Base-by-base conservation (phyloP, 2,113 vertebrate species). In the Nesogale talazaci region DNA sequence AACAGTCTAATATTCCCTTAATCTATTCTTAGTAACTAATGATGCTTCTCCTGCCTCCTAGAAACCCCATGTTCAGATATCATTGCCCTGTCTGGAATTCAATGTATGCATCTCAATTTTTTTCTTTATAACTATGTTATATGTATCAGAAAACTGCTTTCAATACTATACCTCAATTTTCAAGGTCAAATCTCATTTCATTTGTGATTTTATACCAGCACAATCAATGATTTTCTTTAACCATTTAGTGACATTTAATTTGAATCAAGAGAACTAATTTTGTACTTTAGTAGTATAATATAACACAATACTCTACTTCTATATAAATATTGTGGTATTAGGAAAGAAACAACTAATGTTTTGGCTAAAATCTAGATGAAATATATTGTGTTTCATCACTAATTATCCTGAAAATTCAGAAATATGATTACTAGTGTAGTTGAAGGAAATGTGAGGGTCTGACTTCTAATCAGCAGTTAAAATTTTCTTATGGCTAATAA, bases 321-420 rank as follows among this genome's bases (percentile, higher is more conserved):
- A 22, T 36, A 36, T 36, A 72, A 36, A 36, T 72, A 72, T 84
- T 94, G 77, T 75, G 82, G 94, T 95, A 88, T 34, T 86, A 90
- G 75, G 63, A 89, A 42, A 90, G 34, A 95, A 86, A 29, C 67
- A 80, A 25, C 29, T 91, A 74, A 86, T 88, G 85, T 59, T 91
- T 89, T 79, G 42, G 57, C 83, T 46, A 70, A 96, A 94, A 90
- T 16, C 0, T 79, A 70, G 40, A 86, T 93, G 79, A 91, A 95
- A 83, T 22, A 89, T 94, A 95, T 95, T 95, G 31, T 29, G 88
- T 92, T 93, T 93, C 57, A 94, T 94, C 75, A 86, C 74, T 95
- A 89, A 92, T 96, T 96, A 94, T 96, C 89, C 75, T 78, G 85
- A 40, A 67, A 96, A 92, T 87, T 85, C 95, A 65, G 91, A 90